A percentile compares a stretch with the other conserved stretches of the same genome.
Evolutionary conservation across 2,797 vertebrate species (phyloP).

Genomic region (Coreius guichenoti): DNA sequence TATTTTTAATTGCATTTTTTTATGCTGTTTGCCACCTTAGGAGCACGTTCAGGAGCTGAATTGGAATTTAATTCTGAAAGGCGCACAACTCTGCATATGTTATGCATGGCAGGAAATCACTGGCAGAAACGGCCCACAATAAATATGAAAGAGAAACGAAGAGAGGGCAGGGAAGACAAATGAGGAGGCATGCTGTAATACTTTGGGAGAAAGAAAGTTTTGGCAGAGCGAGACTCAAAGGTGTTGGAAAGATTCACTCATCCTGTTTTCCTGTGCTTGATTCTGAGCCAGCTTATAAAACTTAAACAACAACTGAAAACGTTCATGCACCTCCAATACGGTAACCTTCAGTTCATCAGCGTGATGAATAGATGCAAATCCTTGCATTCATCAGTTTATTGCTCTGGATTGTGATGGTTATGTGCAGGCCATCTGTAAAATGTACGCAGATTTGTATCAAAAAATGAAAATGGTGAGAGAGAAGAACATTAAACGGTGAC

Average conservation of each 20-base stretch:
- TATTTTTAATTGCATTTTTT: not conserved
- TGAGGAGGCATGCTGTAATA: slow-evolving; percentile 22
- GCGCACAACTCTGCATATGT: not conserved
- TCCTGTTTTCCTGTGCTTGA: slow-evolving; percentile 45
- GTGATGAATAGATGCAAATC: slow-evolving; percentile 20
- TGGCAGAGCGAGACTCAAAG: slow-evolving; percentile 35
- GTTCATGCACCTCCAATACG: not conserved
- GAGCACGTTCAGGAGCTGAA: not conserved
- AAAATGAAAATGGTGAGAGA: slow-evolving; percentile 21
- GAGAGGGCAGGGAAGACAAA: slow-evolving; percentile 15
- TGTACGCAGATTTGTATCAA: slow-evolving; percentile 11
- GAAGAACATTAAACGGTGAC: slow-evolving; percentile 38
- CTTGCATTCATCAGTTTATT: slow-evolving; percentile 15
- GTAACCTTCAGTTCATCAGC: slow-evolving; percentile 11
- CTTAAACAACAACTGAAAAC: slow-evolving; percentile 15
- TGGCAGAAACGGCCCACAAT: not conserved
- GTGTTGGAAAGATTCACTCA: slow-evolving; percentile 46
- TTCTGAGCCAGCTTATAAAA: slow-evolving; percentile 28
- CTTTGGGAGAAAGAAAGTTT: slow-evolving; percentile 18
- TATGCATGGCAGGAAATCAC: not conserved
- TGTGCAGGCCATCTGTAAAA: slow-evolving; percentile 37
- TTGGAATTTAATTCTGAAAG: not conserved
- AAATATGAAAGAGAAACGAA: slow-evolving; percentile 16
- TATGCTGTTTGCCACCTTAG: not conserved
- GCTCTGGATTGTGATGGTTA: slow-evolving; percentile 9